Evolutionary conservation across 2,888 invertebrate genomes (phyloP).

Genomic region (Trichacis sp.): DNA sequence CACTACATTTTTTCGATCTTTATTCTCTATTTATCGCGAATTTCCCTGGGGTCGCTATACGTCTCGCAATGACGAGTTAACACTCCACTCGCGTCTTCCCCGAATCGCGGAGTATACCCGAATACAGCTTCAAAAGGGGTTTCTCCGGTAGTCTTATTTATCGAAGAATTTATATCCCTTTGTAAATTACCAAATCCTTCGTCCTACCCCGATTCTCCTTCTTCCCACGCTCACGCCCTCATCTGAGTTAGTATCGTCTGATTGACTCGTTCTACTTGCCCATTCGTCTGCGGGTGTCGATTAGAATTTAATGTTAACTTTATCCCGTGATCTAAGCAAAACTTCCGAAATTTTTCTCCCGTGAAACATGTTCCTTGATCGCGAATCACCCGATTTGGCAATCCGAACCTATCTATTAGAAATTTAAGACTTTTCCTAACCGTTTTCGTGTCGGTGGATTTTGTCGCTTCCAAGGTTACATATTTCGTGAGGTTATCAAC

Average conservation of each 20-base stretch:
- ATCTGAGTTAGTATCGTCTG: conserved; percentile 22
- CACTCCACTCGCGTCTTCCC: conserved; percentile 2
- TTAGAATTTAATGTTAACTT: conserved; percentile 24
- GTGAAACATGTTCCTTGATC: conserved; percentile 30
- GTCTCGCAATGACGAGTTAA: conserved; percentile 10
- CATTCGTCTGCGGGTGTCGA: conserved; percentile 29
- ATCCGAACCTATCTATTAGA: conserved; percentile 26
- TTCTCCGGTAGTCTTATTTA: too few species aligned
- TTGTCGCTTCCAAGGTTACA: conserved; percentile 30
- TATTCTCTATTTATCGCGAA: neutral
- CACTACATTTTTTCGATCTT: conserved; percentile 3
- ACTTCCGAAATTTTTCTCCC: conserved; percentile 11
- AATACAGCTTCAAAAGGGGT: conserved; percentile 20
- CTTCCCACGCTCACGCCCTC: neutral
- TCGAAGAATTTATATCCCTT: too few species aligned
- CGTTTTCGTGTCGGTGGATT: conserved; percentile 9
- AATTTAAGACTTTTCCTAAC: conserved; percentile 14
- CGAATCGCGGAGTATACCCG: conserved; percentile 26
- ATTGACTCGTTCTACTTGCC: too few species aligned
- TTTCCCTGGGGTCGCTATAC: neutral
- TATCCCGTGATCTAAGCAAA: conserved; percentile 16
- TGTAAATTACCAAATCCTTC: too few species aligned
- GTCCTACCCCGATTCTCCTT: conserved; percentile 20
- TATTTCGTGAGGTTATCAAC: too few species aligned
- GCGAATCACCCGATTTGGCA: conserved; percentile 15